Evolutionary conservation across 2,797 vertebrate genomes (phyloP).

Genomic region (Xenentodon cancila): DNA sequence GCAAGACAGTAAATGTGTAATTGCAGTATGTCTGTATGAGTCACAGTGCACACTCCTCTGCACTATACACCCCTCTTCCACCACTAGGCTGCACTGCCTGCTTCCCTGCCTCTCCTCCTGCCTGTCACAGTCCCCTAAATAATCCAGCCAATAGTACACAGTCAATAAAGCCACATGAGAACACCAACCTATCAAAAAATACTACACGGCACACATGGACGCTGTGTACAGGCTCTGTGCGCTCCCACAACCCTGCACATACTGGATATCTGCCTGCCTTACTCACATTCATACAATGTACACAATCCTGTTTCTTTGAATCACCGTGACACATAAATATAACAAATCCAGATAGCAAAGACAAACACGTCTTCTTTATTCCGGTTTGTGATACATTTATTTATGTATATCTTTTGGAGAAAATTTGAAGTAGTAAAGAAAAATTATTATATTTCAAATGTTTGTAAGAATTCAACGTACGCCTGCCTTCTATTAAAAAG

Average conservation of each 20-base stretch:
- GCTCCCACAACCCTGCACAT: conserved; percentile 30
- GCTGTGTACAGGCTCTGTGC: conserved; percentile 28
- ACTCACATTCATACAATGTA: conserved; percentile 64
- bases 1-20: conserved; percentile 31
- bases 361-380: conserved; percentile 62
- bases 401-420: conserved; percentile 7
- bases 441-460: not conserved
- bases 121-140: conserved; percentile 36
- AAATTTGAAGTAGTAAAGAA: not conserved
- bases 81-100: conserved; percentile 84
- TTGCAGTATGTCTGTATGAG: conserved; percentile 31
- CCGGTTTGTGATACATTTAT: conserved; percentile 41
- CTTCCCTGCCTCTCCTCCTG: conserved; percentile 59
- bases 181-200: conserved; percentile 64
- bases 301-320: conserved; percentile 74
- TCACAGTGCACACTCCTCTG: conserved; percentile 32
- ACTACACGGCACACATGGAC: conserved; percentile 53
- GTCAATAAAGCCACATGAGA: conserved; percentile 53
- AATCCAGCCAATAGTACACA: conserved; percentile 61
- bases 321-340: conserved; percentile 70
- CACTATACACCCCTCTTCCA: conserved; percentile 59
- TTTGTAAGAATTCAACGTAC: not conserved
- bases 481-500: not conserved
- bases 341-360: conserved; percentile 73
- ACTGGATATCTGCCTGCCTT: conserved; percentile 56